These are phyloP conservation scores for Drosophila insularis DNA, from an alignment of 1,140 invertebrate species.

Conservation along the genomic window DNA sequence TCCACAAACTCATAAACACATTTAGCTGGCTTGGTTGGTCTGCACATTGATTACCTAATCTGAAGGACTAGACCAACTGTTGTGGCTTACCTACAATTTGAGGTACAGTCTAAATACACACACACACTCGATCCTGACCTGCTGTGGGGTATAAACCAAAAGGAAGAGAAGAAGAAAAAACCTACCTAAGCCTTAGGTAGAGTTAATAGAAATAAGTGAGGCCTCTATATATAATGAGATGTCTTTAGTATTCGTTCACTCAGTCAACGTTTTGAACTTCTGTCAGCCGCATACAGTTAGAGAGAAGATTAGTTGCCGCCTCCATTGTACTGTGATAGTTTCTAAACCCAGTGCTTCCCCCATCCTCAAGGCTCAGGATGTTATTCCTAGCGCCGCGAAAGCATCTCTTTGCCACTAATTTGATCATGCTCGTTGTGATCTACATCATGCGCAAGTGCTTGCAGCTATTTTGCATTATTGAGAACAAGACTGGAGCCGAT, in stretches of 20 bases:
- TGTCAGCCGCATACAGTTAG: constrained; percentile 6
- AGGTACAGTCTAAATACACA: constrained; percentile 19
- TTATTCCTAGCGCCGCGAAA: constrained; percentile 73
- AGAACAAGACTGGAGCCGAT: constrained; percentile 54
- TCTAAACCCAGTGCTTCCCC: constrained; percentile 40
- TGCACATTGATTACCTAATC: constrained; percentile 1
- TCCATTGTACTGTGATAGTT: constrained; percentile 57
- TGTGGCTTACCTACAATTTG: constrained; percentile 1
- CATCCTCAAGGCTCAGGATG: constrained; percentile 38
- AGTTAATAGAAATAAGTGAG: neutral
- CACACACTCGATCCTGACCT: neutral
- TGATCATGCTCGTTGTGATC: constrained; percentile 69
- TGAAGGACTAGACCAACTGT: constrained; percentile 1
- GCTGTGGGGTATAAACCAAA: constrained; percentile 16
- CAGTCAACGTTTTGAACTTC: constrained; percentile 49
- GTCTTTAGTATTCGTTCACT: constrained; percentile 42
- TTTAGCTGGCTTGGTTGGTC: constrained; percentile 31
- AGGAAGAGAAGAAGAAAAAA: neutral
- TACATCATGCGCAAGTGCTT: constrained; percentile 71
- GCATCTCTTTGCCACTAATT: constrained; percentile 72
- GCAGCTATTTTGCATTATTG: constrained; percentile 72
- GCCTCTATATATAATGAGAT: constrained; percentile 34
- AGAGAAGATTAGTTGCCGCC: constrained; percentile 27
- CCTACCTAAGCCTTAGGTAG: constrained; percentile 42
- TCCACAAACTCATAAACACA: constrained; percentile 74